Base-by-base conservation (phyloP, 1,140 invertebrate genomes). In the Teleogryllus occipitalis region DNA sequence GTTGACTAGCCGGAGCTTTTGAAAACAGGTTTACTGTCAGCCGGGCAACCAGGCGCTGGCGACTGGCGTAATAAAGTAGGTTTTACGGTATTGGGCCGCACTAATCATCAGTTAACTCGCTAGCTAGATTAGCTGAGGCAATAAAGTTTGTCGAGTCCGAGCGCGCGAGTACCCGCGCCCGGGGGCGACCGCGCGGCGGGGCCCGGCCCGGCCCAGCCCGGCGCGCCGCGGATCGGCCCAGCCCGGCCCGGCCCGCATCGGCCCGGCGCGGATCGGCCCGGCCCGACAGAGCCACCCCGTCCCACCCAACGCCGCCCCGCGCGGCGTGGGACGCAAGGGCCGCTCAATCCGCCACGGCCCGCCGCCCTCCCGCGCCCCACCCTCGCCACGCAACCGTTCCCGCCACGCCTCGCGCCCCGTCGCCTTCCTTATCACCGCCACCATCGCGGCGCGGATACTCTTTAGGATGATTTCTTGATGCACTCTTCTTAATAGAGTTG, bases 391-490 rank as follows among this genome's bases (percentile, higher is more conserved):
- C 54, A 1, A 5, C 27, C 27, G 27, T 39, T 39, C 27, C 27
- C 27, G 27, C 27, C 27, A 39, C 27, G 27, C 27, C 27, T 39
- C 27, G 27, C 27, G 27, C 27, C 27, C 27, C 27, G 27, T 39
- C 54, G 54, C 18, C 54, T 18, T n/a, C 18, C 54, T 65, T 65
- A 65, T 65, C 54, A 65, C 54, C 18, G 54, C 54, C 54, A 65
- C 54, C 54, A 65, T 65, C 54, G 54, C 54, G 54, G 54, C 54
- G 54, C 54, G 54, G 54, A 65, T 65, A 65, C 54, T 65, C 54
- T 65, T 65, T 65, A 65, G 54, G 54, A 65, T 65, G 54, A 65
- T 65, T 65, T 65, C 54, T 65, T 65, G 54, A 65, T 65, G 54
- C 54, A 65, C 54, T 65, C 54, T 65, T 65, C 54, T 65, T 65